Evolutionary conservation across 1,140 invertebrate genomes (phyloP).

Genomic region (Heliconius nattereri): DNA sequence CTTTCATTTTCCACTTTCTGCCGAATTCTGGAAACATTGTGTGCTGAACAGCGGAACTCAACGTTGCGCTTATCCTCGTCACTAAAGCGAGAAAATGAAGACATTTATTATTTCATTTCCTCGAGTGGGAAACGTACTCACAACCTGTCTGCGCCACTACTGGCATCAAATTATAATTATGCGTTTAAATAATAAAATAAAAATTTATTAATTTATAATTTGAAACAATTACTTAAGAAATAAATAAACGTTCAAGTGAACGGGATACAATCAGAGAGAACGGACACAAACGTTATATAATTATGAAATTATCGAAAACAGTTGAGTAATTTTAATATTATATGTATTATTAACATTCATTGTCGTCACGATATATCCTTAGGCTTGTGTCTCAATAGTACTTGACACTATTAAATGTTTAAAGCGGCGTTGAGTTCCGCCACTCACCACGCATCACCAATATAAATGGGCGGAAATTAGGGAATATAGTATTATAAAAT

Average conservation of each 20-base stretch:
- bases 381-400: conserved; percentile 3
- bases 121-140: too few species aligned
- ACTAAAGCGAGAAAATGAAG: too few species aligned
- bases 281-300: conserved; percentile 5
- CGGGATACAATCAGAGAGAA: neutral
- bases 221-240: neutral
- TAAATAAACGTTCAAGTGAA: neutral
- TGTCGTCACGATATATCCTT: conserved; percentile 19
- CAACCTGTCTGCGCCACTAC: too few species aligned
- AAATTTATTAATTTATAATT: neutral
- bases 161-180: too few species aligned
- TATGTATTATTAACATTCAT: neutral
- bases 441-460: neutral
- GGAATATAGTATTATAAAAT: too few species aligned
- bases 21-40: too few species aligned
- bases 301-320: conserved; percentile 23
- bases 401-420: neutral
- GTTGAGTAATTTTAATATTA: conserved; percentile 24
- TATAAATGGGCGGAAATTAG: neutral
- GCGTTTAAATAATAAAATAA: neutral
- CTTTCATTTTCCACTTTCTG: too few species aligned
- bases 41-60: too few species aligned
- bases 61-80: too few species aligned
- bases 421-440: neutral
- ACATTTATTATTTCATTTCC: neutral